Percentiles rank a stretch among this genome's conserved stretches.
These are phyloP conservation scores for Apostichopus leukothele DNA, from an alignment of 53 echinoderm and acorn worm species.

Conservation along the genomic window DNA sequence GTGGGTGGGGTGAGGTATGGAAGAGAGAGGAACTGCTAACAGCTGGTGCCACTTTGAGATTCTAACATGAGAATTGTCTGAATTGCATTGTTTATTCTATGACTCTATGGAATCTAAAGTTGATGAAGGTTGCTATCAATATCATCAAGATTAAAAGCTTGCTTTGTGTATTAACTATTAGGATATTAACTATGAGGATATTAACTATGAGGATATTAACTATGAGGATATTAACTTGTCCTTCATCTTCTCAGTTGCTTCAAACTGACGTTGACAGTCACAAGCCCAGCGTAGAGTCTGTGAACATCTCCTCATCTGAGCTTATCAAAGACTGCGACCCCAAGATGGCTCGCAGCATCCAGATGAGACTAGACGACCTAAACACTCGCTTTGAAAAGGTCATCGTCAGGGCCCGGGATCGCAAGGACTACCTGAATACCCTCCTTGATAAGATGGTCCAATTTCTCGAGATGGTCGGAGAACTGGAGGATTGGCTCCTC, in stretches of 20 bases:
- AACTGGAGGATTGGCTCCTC: slow-evolving; percentile 96
- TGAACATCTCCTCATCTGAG: slow-evolving; percentile 86
- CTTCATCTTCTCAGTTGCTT: slow-evolving; percentile 64
- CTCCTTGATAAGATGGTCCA: slow-evolving; percentile 72
- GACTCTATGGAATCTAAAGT: no score
- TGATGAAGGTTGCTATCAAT: no score
- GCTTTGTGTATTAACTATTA: no score
- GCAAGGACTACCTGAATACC: slow-evolving; percentile 78
- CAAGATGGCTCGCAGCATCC: slow-evolving; percentile 88
- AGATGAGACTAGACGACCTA: slow-evolving; percentile 87
- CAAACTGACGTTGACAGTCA: slow-evolving; percentile 99
- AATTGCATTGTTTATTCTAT: no score
- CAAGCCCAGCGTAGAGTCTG: slow-evolving; percentile 93
- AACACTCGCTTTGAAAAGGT: slow-evolving; percentile 90
- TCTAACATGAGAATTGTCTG: no score
- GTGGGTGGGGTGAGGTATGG: no score
- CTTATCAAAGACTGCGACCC: slow-evolving; percentile 93
- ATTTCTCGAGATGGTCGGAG: slow-evolving; percentile 81
- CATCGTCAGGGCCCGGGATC: slow-evolving; percentile 74
- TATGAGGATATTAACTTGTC: no score
- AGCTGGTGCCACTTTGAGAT: no score
- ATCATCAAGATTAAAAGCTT: no score
- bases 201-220: no score
- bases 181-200: no score
- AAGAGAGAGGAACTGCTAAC: no score